These are phyloP conservation scores for Pristionchus arcanus DNA, from an alignment of 2,888 invertebrate species.

Conservation along the genomic window DNA sequence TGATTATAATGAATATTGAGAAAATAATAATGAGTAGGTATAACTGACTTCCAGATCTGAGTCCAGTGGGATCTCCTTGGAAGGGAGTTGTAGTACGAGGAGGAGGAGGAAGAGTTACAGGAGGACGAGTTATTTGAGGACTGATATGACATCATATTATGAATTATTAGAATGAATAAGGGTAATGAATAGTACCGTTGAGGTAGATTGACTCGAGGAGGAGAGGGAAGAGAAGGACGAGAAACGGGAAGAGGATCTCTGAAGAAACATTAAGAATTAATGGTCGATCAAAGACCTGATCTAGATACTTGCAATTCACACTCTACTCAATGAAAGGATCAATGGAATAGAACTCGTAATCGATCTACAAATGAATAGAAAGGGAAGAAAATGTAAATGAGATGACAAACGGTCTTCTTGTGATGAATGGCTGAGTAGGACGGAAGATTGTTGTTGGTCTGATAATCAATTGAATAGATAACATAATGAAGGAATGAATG, in stretches of 20 bases:
- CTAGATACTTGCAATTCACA: conserved; percentile 37
- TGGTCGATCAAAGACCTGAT: neutral
- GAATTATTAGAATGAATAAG: neutral
- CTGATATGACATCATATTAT: neutral
- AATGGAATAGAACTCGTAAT: conserved; percentile 8
- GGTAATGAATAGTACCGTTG: conserved; percentile 4
- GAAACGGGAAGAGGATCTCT: conserved; percentile 29
- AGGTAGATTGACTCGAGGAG: conserved; percentile 51
- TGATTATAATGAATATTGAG: conserved; percentile 54
- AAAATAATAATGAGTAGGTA: neutral
- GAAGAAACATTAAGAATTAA: neutral
- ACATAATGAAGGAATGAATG: neutral
- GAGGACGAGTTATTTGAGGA: conserved; percentile 48
- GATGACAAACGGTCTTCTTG: conserved; percentile 42
- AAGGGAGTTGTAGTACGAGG: conserved; percentile 62
- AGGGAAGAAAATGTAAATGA: conserved; percentile 19
- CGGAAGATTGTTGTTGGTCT: conserved; percentile 50
- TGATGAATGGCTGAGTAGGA: conserved; percentile 36
- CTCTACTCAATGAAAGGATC: conserved; percentile 4
- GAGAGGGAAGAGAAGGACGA: conserved; percentile 51
- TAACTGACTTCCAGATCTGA: conserved; percentile 64
- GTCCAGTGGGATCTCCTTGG: conserved; percentile 63
- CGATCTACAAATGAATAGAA: conserved; percentile 2
- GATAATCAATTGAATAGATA: neutral
- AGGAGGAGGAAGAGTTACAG: conserved; percentile 54